These are phyloP conservation scores for Drosophila colorata DNA, from an alignment of 2,888 invertebrate genomes.

Conservation along the genomic window DNA sequence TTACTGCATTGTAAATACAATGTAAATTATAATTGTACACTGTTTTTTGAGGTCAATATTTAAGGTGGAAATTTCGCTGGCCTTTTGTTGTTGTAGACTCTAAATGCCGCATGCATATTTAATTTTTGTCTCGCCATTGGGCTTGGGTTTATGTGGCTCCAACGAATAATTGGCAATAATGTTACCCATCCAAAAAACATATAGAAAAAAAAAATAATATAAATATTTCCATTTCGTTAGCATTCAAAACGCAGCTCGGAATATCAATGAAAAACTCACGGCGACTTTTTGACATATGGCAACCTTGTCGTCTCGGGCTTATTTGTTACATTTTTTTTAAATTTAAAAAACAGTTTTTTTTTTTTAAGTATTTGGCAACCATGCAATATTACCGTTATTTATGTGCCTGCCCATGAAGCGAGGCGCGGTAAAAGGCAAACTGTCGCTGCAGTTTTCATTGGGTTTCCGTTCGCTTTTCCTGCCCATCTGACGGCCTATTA, in stretches of 20 bases:
- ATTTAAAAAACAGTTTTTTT: slow-evolving; percentile 2
- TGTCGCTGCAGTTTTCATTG: slow-evolving; percentile 46
- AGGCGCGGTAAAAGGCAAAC: slow-evolving; percentile 10
- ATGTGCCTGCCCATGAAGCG: slow-evolving; percentile 32
- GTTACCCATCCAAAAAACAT: slow-evolving; percentile 22
- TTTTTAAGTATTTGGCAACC: slow-evolving; percentile 30
- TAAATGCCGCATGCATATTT: slow-evolving; percentile 55
- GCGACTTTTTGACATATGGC: slow-evolving; percentile 42
- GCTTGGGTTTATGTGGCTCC: slow-evolving; percentile 21
- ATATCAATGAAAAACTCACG: slow-evolving; percentile 45
- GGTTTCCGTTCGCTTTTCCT: slow-evolving; percentile 52
- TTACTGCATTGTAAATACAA: slow-evolving; percentile 2
- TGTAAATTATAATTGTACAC: background rate
- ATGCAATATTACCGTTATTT: slow-evolving; percentile 50
- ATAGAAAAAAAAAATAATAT: slow-evolving; percentile 1
- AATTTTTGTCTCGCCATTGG: slow-evolving; percentile 51
- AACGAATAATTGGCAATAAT: slow-evolving; percentile 49
- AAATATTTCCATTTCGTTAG: slow-evolving; percentile 50
- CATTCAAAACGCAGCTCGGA: slow-evolving; percentile 51
- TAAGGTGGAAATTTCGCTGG: slow-evolving; percentile 40
- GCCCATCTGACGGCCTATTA: slow-evolving; percentile 34
- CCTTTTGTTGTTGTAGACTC: slow-evolving; percentile 32
- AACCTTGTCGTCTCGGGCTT: slow-evolving; percentile 34
- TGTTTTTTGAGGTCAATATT: slow-evolving; percentile 52
- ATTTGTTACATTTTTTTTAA: background rate